Evolutionary conservation across 2,888 invertebrate genomes (phyloP).

Genomic region (Gari tellinella): DNA sequence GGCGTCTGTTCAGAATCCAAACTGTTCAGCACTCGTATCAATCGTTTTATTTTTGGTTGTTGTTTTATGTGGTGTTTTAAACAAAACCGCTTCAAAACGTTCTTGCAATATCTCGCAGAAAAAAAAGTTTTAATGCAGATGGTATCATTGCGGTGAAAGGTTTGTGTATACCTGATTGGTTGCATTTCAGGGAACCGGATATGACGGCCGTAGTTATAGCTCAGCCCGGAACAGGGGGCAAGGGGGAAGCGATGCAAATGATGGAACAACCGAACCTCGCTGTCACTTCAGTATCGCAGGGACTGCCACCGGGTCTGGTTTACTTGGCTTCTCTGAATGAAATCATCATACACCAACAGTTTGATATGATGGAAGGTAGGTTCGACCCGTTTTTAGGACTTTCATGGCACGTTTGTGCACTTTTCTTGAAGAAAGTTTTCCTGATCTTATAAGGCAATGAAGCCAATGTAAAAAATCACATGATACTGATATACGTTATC

Average conservation of each 20-base stretch:
- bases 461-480: too few species aligned
- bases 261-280: slow-evolving; percentile 44
- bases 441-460: too few species aligned
- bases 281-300: slow-evolving; percentile 49
- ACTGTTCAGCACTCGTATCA: not conserved
- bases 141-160: too few species aligned
- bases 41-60: too few species aligned
- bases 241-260: slow-evolving; percentile 38
- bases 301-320: slow-evolving; percentile 73
- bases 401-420: slow-evolving; percentile 2
- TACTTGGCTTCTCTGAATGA: slow-evolving; percentile 71
- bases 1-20: too few species aligned
- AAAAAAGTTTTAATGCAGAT: too few species aligned
- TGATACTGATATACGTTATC: too few species aligned
- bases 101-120: too few species aligned
- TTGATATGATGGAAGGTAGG: slow-evolving; percentile 75
- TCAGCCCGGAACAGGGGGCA: slow-evolving; percentile 42
- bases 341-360: slow-evolving; percentile 72
- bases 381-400: not conserved
- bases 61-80: too few species aligned
- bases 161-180: not conserved
- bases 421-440: too few species aligned
- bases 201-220: slow-evolving; percentile 36
- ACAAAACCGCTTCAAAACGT: too few species aligned
- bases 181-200: not conserved